Evolutionary conservation across 23 tunicate species (phyloP).

Genomic region (Oikopleura dioica): DNA sequence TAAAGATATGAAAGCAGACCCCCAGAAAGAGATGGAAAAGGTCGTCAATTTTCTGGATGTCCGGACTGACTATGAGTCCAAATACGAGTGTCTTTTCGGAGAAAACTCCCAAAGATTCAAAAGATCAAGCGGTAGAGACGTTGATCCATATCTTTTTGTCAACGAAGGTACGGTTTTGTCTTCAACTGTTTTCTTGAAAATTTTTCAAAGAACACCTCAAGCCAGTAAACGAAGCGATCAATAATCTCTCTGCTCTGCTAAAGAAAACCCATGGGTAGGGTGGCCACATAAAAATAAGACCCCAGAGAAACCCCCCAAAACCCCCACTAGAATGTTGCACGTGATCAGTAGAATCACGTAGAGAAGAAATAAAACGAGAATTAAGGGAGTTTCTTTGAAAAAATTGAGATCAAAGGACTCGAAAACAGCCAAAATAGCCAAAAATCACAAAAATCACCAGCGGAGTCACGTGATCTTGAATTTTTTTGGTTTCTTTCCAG

Average conservation of each 20-base stretch:
- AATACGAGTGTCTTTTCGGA: background rate
- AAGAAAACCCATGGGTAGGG: background rate
- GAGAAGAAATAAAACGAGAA: too few species aligned
- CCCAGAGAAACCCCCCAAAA: too few species aligned
- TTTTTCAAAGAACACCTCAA: background rate
- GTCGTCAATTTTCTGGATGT: conserved; percentile 15
- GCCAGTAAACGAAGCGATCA: background rate
- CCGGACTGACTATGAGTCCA: background rate
- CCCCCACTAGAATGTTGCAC: too few species aligned
- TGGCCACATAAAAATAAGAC: too few species aligned
- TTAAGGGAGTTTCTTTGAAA: too few species aligned
- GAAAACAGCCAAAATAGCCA: too few species aligned
- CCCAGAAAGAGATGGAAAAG: conserved; percentile 11
- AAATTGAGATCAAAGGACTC: too few species aligned
- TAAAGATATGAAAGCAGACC: conserved; percentile 9
- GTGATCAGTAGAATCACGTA: too few species aligned
- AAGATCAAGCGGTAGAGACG: background rate
- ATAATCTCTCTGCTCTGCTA: background rate
- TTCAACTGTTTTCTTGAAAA: too few species aligned
- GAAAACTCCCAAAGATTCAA: background rate
- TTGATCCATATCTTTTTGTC: background rate
- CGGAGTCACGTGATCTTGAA: too few species aligned
- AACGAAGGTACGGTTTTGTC: background rate
- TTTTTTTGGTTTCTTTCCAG: too few species aligned
- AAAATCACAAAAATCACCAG: too few species aligned